A percentile compares a stretch with the other conserved stretches of the same genome.
Conservation (phyloP, 2,113 vertebrate genomes). For the Pterocles orientalis region DNA sequence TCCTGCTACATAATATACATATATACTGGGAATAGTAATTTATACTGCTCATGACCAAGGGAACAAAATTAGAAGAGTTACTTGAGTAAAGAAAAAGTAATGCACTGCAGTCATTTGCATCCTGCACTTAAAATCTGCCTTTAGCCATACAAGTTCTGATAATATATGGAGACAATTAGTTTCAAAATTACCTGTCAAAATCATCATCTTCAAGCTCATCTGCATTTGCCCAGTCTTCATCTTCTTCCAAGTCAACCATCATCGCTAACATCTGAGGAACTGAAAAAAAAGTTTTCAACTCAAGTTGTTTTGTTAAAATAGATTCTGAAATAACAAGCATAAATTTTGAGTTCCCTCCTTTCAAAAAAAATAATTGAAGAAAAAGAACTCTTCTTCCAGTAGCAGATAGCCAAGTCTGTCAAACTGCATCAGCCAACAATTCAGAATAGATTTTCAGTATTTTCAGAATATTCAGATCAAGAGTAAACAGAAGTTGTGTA, state of each 20-base stretch:
- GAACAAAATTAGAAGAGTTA: background rate
- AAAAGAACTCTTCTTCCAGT: background rate
- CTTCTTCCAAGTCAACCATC: constrained; percentile 99
- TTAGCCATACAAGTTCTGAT: background rate
- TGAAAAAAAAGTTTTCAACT: constrained; percentile 52
- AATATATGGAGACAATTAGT: background rate
- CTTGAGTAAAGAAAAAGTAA: background rate
- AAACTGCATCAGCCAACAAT: background rate
- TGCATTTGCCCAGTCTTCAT: constrained; percentile 95
- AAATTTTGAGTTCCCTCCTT: background rate
- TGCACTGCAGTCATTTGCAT: background rate
- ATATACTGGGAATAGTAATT: background rate
- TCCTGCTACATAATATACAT: background rate
- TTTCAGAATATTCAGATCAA: background rate
- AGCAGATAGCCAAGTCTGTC: background rate
- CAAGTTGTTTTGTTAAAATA: background rate
- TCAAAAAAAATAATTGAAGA: background rate
- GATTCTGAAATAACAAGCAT: background rate
- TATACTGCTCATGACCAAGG: background rate
- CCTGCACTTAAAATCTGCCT: background rate
- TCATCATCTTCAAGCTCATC: constrained; percentile 97
- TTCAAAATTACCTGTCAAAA: constrained; percentile 88
- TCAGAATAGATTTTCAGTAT: background rate
- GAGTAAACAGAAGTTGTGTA: background rate
- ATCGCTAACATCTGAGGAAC: constrained; percentile 98